Evolutionary conservation across 2,113 vertebrate species (phyloP), one percentile per base, ranked within the genome.

Genomic region (Hippocampus abdominalis): DNA sequence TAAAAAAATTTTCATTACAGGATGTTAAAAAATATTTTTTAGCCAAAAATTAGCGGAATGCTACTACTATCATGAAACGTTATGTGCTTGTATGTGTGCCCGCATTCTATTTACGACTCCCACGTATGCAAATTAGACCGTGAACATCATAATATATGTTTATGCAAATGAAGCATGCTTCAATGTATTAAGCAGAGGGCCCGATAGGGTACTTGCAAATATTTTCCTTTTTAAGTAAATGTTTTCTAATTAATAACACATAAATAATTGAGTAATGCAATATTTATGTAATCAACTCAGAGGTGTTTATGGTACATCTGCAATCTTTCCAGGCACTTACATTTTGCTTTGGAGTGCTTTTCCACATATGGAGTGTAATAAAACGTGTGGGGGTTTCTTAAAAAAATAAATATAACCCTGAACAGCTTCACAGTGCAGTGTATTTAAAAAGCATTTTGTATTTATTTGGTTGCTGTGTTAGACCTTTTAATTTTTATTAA

Each of bases 221-320:
- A 78, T 80, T 87, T 83, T 79, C 59, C 67, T 86, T 82, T 81
- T 76, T 59, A 72, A 80, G 69, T 76, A 73, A 68, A 66, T 66
- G 46, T 80, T 78, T 77, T 78, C 72, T 67, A 77, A 84, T 86
- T 76, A 78, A 83, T 78, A 77, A 82, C 65, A 69, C 62, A 72
- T 81, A 77, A 77, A 83, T 86, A 72, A 78, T 81, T 83, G 56
- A 86, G 60, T 57, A 76, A 84, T 75, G 66, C 73, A 69, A 79
- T 85, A 81, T 84, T 81, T 86, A 74, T 77, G 78, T 85, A 86
- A 84, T 83, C 60, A 76, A 81, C 74, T 81, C 66, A 78, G 70
- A 78, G 29, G 71, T 80, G 74, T 82, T 86, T 78, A 71, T 75
- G 77, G 68, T 73, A 56, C 69, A 36, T 68, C n/a, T 74, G 29